A percentile compares a stretch with the other conserved stretches of the same genome.
phyloP scores from a whole-genome alignment of 2,113 vertebrate genomes.

The Thinocorus orbignyianus region DNA sequence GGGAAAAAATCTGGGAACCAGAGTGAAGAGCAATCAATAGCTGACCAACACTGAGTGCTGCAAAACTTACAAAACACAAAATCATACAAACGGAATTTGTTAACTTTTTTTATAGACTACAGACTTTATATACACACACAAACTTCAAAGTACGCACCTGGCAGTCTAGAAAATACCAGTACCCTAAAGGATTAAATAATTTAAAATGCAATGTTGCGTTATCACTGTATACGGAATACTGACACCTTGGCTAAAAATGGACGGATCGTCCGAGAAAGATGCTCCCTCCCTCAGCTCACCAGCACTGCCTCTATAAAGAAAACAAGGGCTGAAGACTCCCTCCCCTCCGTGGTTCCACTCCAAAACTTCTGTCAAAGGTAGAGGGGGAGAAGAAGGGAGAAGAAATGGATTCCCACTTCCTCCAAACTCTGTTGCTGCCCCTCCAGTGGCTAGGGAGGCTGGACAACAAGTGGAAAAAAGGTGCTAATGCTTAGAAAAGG shows the following conservation, averaged over 20 bases:
- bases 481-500: background rate
- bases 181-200: slow-evolving; percentile 55
- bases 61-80: slow-evolving; percentile 46
- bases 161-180: slow-evolving; percentile 43
- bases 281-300: background rate
- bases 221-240: background rate
- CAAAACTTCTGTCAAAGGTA: background rate
- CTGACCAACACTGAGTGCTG: background rate
- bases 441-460: background rate
- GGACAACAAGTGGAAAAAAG: background rate
- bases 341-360: background rate
- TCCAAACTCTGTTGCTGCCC: background rate
- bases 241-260: background rate
- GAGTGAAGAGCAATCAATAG: slow-evolving; percentile 31
- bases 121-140: slow-evolving; percentile 35
- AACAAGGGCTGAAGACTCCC: background rate
- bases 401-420: background rate
- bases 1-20: background rate
- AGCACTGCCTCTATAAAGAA: background rate
- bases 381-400: background rate
- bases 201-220: slow-evolving; percentile 10
- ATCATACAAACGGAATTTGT: background rate
- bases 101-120: slow-evolving; percentile 32
- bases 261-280: background rate
- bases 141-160: slow-evolving; percentile 16